Conservation (phyloP, 2,888 invertebrate species). For the Pammene fasciana region DNA sequence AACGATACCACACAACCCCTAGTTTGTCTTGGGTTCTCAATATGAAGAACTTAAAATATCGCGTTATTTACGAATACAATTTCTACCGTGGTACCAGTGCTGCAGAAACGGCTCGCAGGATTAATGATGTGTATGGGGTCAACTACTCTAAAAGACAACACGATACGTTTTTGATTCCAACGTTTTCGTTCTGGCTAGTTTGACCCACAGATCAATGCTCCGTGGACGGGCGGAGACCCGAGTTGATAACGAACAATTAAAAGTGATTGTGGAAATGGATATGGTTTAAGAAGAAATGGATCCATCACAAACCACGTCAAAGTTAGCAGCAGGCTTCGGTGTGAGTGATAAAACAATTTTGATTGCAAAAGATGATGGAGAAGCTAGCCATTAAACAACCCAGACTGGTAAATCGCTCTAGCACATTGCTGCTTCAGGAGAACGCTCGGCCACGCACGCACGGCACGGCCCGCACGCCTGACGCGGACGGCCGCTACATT, state of each 20-base stretch:
- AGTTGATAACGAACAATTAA: conserved; percentile 2
- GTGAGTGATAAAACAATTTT: no score
- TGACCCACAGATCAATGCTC: no score
- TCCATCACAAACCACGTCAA: no score
- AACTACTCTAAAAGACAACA: conserved; percentile 34
- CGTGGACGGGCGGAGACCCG: background rate
- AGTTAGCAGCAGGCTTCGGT: no score
- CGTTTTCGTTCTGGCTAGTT: conserved; percentile 40
- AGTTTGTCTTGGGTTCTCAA: no score
- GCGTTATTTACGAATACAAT: conserved; percentile 44
- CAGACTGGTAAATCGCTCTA: conserved; percentile 43
- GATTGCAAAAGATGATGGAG: conserved; percentile 35
- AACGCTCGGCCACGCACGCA: conserved; percentile 43
- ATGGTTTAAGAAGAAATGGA: no score
- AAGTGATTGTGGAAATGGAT: background rate
- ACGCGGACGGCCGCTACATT: conserved; percentile 28
- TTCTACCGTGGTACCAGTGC: conserved; percentile 43
- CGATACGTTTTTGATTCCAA: conserved; percentile 37
- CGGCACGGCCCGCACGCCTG: conserved; percentile 27
- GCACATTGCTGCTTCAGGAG: conserved; percentile 30
- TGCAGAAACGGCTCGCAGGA: conserved; percentile 7
- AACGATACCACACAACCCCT: no score
- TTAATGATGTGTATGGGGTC: background rate
- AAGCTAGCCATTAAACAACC: conserved; percentile 39
- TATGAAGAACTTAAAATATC: conserved; percentile 43